Evolutionary conservation across 64 coral and sea anemone genomes (phyloP).

Genomic region (Porites lutea): DNA sequence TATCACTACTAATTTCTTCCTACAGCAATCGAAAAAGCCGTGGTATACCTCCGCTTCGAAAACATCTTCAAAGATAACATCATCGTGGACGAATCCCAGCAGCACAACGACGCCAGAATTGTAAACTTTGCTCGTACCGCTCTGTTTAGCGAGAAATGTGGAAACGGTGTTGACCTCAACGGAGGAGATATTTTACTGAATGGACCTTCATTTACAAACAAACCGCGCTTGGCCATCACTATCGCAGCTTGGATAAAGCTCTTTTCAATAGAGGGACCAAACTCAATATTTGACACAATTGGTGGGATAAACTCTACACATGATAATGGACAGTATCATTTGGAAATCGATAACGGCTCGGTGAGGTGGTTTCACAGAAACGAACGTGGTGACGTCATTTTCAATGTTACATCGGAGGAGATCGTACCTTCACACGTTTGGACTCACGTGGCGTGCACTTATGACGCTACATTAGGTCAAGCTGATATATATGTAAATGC

Average conservation of each 20-base stretch:
- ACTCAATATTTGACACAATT: conserved; percentile 93
- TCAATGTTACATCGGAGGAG: conserved; percentile 84
- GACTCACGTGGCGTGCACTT: conserved; percentile 89
- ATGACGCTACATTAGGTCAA: conserved; percentile 70
- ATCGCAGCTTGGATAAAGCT: conserved; percentile 95
- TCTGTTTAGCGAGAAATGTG: conserved; percentile 93
- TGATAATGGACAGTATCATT: conserved; percentile 82
- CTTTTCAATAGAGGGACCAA: conserved; percentile 61
- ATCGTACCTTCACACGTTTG: conserved; percentile 70
- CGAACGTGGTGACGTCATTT: conserved; percentile 74
- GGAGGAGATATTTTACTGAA: conserved; percentile 90
- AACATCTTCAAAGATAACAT: conserved; percentile 77
- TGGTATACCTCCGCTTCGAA: conserved; percentile 92
- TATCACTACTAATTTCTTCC: not conserved
- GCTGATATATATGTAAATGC: conserved; percentile 94
- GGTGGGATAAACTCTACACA: conserved; percentile 84
- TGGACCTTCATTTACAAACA: conserved; percentile 74
- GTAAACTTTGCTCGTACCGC: conserved; percentile 85
- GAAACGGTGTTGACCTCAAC: conserved; percentile 85
- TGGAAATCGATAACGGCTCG: conserved; percentile 84
- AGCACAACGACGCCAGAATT: conserved; percentile 89
- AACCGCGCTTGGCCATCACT: conserved; percentile 85
- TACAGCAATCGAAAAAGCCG: conserved; percentile 83
- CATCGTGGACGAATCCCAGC: conserved; percentile 77
- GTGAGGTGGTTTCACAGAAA: conserved; percentile 94